Percentiles rank a stretch among this genome's conserved stretches.
Conservation (phyloP, 2,113 vertebrate species). For the Corythaixoides concolor region DNA sequence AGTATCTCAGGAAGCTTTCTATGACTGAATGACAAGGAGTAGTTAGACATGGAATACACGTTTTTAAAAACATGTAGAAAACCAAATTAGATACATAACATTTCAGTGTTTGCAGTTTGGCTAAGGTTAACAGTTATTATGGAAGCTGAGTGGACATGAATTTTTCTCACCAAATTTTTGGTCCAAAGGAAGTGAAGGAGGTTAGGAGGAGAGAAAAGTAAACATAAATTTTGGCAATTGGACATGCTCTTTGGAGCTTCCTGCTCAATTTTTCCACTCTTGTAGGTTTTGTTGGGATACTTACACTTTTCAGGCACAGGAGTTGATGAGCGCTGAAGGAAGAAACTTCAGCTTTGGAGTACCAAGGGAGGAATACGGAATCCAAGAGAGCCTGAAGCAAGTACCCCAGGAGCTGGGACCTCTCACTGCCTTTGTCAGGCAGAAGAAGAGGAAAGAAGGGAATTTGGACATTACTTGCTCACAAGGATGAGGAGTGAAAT, state of each 20-base stretch:
- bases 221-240: background rate
- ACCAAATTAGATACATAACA: background rate
- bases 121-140: background rate
- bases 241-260: background rate
- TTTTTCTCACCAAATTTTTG: background rate
- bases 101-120: background rate
- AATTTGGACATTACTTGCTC: background rate
- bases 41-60: background rate
- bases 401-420: background rate
- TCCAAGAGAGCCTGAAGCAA: background rate
- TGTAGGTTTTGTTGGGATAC: background rate
- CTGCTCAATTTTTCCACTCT: background rate
- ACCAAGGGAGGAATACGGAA: background rate
- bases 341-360: background rate
- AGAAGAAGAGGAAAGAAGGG: background rate
- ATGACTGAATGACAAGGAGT: background rate
- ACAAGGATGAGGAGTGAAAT: background rate
- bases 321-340: background rate
- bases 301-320: background rate
- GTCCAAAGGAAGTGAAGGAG: background rate
- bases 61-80: background rate
- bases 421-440: background rate
- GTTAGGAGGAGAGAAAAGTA: background rate
- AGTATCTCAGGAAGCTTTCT: background rate
- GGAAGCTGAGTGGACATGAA: background rate